Evolutionary conservation across 2,797 vertebrate species (phyloP).

Genomic region (Anas georgica): DNA sequence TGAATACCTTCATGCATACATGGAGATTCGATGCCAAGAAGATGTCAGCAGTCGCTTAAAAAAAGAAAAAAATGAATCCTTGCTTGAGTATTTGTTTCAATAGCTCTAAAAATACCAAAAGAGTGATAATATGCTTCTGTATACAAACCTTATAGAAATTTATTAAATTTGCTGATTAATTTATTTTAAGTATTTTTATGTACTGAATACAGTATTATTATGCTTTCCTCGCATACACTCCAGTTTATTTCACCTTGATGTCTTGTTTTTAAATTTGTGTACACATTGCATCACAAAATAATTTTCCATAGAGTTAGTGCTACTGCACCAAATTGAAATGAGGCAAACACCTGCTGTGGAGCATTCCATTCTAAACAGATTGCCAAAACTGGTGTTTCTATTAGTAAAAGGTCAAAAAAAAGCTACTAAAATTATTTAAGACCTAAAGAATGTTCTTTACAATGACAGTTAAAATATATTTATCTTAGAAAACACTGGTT

Average conservation of each 20-base stretch:
- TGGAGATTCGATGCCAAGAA: background rate
- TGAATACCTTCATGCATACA: background rate
- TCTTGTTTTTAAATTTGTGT: background rate
- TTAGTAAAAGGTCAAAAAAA: background rate
- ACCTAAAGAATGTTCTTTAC: background rate
- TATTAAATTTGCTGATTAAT: background rate
- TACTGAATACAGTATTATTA: background rate
- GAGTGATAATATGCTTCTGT: background rate
- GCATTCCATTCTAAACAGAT: background rate
- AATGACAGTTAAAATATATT: background rate
- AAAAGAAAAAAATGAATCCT: background rate
- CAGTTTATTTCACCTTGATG: background rate
- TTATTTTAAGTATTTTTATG: background rate
- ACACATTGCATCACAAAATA: background rate
- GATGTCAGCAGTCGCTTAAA: background rate
- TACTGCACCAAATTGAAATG: background rate
- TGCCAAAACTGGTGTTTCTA: background rate
- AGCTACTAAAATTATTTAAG: background rate
- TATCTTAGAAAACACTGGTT: background rate
- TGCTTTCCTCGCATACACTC: background rate
- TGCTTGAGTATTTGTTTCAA: background rate
- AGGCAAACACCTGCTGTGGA: background rate
- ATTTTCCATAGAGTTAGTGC: background rate
- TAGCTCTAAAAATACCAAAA: background rate
- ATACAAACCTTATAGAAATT: background rate